These are phyloP conservation scores for Artibeus lituratus DNA, from an alignment of 2,797 vertebrate species.

Conservation along the genomic window DNA sequence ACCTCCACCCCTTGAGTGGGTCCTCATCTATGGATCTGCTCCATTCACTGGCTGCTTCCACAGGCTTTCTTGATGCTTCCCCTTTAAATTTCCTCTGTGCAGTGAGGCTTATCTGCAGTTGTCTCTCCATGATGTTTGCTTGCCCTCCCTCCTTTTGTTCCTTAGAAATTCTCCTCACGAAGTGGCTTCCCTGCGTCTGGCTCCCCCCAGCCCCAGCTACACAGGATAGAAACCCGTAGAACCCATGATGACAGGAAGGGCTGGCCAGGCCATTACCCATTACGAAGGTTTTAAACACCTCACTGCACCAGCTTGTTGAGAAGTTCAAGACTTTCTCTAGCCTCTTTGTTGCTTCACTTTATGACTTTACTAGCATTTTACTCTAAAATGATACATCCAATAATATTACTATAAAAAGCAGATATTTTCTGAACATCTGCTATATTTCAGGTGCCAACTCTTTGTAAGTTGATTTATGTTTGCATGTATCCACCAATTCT, in stretches of 20 bases:
- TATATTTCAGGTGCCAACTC: background rate
- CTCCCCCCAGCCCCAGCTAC: background rate
- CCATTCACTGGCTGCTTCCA: background rate
- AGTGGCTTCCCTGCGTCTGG: background rate
- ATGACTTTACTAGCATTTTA: background rate
- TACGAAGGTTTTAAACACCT: background rate
- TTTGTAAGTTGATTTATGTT: background rate
- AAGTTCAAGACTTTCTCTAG: rapidly evolving
- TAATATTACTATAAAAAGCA: background rate
- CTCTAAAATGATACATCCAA: background rate
- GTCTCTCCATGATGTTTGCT: too few species aligned
- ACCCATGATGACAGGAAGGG: background rate
- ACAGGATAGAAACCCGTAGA: background rate
- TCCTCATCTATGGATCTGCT: background rate
- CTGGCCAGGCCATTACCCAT: background rate
- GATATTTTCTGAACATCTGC: background rate
- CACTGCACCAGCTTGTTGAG: background rate
- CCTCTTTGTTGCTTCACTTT: background rate
- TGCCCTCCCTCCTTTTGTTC: background rate
- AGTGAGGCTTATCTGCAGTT: background rate
- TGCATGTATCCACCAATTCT: background rate
- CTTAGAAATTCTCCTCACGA: background rate
- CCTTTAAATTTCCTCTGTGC: background rate
- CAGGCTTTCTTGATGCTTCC: background rate
- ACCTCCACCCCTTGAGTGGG: background rate